A percentile compares a stretch with the other conserved stretches of the same genome.
phyloP scores from a whole-genome alignment of 1,140 invertebrate genomes.

The Drosophila mauritiana region DNA sequence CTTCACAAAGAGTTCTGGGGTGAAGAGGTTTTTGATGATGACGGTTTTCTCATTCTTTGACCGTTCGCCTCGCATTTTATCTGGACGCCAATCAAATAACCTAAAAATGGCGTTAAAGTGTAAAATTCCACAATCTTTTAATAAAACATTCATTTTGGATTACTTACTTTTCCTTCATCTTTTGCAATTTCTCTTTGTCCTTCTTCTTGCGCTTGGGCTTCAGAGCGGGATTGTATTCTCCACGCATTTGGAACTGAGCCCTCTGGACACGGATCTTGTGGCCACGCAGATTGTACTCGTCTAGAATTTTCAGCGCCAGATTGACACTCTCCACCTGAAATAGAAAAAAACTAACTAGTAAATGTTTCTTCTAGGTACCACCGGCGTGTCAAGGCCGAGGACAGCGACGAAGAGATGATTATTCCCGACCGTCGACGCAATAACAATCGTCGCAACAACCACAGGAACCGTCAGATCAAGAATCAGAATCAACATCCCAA shows the following conservation, averaged over 20 bases:
- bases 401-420: conserved; percentile 73
- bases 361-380: conserved; percentile 50
- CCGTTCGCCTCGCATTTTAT: conserved; percentile 93
- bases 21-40: conserved; percentile 97
- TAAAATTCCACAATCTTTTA: too few relatives aligned
- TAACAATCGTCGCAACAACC: conserved; percentile 34
- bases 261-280: conserved; percentile 94
- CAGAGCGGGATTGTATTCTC: conserved; percentile 95
- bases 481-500: conserved; percentile 52
- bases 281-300: conserved; percentile 93
- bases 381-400: conserved; percentile 76
- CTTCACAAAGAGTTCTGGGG: conserved; percentile 94
- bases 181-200: conserved; percentile 95
- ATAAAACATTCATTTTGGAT: rapidly evolving
- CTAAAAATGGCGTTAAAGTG: conserved; percentile 80
- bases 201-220: conserved; percentile 97
- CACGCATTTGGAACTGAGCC: conserved; percentile 98
- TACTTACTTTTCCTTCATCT: conserved; percentile 95
- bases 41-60: conserved; percentile 95
- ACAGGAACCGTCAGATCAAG: conserved; percentile 29
- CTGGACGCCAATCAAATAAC: conserved; percentile 98
- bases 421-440: conserved; percentile 61
- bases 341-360: background rate
- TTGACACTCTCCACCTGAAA: conserved; percentile 95
- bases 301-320: conserved; percentile 95